Evolutionary conservation across 2,888 invertebrate genomes (phyloP).

Genomic region (Apodemia mormo): DNA sequence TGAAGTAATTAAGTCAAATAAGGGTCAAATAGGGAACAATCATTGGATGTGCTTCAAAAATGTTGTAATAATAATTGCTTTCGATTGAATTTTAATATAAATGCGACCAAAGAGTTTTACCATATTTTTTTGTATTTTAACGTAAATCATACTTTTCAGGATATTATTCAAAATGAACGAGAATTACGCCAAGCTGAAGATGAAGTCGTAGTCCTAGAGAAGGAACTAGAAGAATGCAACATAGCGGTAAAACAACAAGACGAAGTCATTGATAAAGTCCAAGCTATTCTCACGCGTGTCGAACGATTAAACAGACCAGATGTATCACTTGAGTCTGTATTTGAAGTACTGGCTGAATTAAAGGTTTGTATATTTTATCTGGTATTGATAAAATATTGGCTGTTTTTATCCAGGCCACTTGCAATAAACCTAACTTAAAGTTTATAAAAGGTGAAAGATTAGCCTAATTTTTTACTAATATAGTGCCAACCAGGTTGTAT

Average conservation of each 20-base stretch:
- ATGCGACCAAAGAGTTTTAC: no score
- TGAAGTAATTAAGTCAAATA: no score
- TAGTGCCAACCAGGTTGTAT: no score
- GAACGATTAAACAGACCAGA: conserved; percentile 77
- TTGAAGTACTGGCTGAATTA: conserved; percentile 66
- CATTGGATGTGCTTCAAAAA: no score
- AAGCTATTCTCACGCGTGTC: conserved; percentile 85
- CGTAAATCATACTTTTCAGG: conserved; percentile 62
- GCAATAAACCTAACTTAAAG: no score
- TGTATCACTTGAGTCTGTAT: conserved; percentile 60
- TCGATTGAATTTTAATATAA: no score
- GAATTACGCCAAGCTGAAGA: conserved; percentile 89
- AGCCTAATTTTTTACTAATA: no score
- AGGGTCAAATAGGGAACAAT: no score
- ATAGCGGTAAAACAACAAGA: conserved; percentile 87
- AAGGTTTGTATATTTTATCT: conserved; percentile 49
- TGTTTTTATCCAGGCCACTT: no score
- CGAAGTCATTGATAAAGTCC: conserved; percentile 84
- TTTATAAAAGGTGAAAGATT: no score
- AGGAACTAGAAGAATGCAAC: conserved; percentile 88
- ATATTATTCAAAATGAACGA: conserved; percentile 93
- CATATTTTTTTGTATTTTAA: background rate
- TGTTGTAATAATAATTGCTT: no score
- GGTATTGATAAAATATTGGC: no score
- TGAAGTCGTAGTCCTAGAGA: conserved; percentile 87